Conservation (phyloP, 2,113 vertebrate species). For the Irena cyanogastra region DNA sequence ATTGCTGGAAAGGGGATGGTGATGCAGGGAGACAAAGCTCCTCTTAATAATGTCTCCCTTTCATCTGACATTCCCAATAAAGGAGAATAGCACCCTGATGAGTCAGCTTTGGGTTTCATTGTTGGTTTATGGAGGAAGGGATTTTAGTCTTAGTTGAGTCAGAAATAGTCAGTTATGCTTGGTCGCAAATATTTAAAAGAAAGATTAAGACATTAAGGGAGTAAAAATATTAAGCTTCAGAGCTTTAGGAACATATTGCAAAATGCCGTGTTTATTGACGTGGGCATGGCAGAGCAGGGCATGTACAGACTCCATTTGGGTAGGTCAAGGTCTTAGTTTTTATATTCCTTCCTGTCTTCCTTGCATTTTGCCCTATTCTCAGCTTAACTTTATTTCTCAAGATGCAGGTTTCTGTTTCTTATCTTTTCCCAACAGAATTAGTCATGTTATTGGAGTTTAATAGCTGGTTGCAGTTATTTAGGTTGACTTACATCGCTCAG, state of each 20-base stretch:
- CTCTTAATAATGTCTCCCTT: neutral
- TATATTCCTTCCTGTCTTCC: neutral
- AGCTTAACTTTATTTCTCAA: neutral
- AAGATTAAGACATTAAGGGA: neutral
- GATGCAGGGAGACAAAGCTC: conserved; percentile 9
- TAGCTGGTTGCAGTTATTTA: neutral
- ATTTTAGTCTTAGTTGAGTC: neutral
- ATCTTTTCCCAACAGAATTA: neutral
- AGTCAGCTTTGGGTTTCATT: neutral
- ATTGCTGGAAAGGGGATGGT: neutral
- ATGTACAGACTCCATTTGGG: neutral
- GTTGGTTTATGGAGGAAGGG: neutral
- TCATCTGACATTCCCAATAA: neutral
- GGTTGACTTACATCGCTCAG: conserved; percentile 9
- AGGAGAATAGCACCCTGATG: neutral
- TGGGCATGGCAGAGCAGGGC: neutral
- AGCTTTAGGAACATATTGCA: neutral
- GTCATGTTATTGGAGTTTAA: neutral
- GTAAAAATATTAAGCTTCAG: neutral
- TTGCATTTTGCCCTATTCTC: neutral
- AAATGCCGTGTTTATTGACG: neutral
- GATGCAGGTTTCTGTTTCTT: neutral
- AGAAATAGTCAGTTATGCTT: neutral
- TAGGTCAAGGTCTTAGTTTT: neutral
- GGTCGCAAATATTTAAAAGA: neutral